Conservation (phyloP, 1,140 invertebrate genomes). For the Planococcus citri region DNA sequence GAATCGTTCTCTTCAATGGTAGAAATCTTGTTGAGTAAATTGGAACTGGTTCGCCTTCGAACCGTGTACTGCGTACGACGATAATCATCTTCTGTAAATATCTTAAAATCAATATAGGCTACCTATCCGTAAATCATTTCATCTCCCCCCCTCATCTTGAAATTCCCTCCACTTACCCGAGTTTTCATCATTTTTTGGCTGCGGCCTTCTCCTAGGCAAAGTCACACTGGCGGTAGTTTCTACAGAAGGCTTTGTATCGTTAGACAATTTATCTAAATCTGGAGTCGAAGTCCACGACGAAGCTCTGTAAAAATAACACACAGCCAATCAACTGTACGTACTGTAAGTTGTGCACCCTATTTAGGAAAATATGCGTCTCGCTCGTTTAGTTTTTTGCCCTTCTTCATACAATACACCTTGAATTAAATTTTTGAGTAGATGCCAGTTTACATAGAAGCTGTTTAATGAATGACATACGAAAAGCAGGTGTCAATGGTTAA, state of each 20-base stretch:
- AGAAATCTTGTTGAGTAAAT: not conserved
- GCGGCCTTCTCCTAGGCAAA: constrained; percentile 44
- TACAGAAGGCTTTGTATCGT: constrained; percentile 38
- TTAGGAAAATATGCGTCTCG: not conserved
- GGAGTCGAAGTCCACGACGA: constrained; percentile 59
- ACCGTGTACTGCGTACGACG: constrained; percentile 29
- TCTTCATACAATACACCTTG: not conserved
- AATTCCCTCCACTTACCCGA: not conserved
- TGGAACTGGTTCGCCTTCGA: constrained; percentile 25
- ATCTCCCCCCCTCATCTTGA: no score
- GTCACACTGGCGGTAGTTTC: constrained; percentile 48
- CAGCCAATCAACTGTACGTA: not conserved
- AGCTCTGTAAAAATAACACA: constrained; percentile 9
- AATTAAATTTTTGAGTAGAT: not conserved
- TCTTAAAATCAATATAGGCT: not conserved
- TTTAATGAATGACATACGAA: not conserved
- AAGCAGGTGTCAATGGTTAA: not conserved
- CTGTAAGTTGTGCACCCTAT: not conserved
- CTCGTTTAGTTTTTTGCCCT: no score
- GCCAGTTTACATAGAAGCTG: not conserved
- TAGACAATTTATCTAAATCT: constrained; percentile 41
- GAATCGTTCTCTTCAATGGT: not conserved
- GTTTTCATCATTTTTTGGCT: not conserved
- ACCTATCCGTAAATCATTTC: not conserved
- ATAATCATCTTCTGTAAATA: constrained; percentile 23